Evolutionary conservation across 2,888 invertebrate genomes (phyloP).

Genomic region (Latrodectus elegans): DNA sequence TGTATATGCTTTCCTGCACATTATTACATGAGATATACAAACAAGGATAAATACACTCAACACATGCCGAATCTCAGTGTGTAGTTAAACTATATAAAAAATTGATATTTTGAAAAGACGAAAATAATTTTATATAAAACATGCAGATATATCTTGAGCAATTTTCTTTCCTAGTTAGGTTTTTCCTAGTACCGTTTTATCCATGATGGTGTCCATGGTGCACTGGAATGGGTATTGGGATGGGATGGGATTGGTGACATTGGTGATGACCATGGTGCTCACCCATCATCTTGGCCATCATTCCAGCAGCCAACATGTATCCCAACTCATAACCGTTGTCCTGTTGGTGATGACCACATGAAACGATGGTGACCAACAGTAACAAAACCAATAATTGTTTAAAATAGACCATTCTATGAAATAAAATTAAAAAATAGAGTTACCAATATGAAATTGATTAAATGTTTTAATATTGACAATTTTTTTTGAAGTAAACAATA

Average conservation of each 20-base stretch:
- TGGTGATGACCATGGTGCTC: constrained; percentile 41
- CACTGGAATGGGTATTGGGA: constrained; percentile 35
- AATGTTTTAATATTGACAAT: too few relatives aligned
- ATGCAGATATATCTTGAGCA: background rate
- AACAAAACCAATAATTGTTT: too few relatives aligned
- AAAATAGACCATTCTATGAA: too few relatives aligned
- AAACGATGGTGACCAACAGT: background rate
- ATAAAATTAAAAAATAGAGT: too few relatives aligned
- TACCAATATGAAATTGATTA: too few relatives aligned
- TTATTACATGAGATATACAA: too few relatives aligned
- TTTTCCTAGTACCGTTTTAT: background rate
- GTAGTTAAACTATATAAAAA: background rate
- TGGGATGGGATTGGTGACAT: constrained; percentile 42
- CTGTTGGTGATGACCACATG: constrained; percentile 1
- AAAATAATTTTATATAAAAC: constrained; percentile 4
- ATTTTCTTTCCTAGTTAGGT: background rate
- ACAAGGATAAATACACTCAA: too few relatives aligned
- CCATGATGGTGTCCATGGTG: constrained; percentile 39
- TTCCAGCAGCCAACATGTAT: constrained; percentile 42
- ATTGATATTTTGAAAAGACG: too few relatives aligned
- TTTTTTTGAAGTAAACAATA: too few relatives aligned
- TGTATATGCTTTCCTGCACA: too few relatives aligned
- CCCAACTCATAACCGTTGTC: constrained; percentile 14
- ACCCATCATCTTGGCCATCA: constrained; percentile 56
- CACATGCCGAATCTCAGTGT: too few relatives aligned